These are phyloP conservation scores for Climacteris rufus DNA, from an alignment of 2,113 vertebrate genomes.

Conservation along the genomic window DNA sequence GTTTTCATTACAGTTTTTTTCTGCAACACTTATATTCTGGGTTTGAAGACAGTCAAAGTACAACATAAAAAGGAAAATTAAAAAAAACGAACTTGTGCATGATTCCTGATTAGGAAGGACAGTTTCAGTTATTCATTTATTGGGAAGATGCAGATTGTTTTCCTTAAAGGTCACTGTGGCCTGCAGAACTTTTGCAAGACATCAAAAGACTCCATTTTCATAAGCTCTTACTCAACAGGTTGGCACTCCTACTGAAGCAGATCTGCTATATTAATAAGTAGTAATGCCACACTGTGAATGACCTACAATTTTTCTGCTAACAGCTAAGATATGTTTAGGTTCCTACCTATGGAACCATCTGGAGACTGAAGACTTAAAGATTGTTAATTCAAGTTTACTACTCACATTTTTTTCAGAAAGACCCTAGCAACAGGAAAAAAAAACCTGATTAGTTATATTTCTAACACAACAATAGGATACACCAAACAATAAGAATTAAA, in stretches of 20 bases:
- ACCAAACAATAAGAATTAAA: not conserved
- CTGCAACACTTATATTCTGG: not conserved
- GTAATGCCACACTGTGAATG: not conserved
- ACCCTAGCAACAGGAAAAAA: not conserved
- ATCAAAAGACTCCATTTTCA: conserved; percentile 45
- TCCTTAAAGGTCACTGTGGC: not conserved
- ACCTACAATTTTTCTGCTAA: conserved; percentile 23
- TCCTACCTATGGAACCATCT: not conserved
- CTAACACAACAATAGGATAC: not conserved
- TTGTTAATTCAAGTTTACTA: not conserved
- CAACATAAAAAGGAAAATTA: not conserved
- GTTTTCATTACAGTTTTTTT: not conserved
- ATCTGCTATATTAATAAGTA: conserved; percentile 23
- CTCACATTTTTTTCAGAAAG: not conserved
- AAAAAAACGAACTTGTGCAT: not conserved
- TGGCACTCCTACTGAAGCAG: not conserved
- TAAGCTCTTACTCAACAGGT: conserved; percentile 54
- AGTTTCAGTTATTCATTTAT: not conserved
- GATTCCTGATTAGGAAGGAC: not conserved
- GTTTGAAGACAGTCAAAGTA: not conserved
- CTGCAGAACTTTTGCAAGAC: conserved; percentile 18
- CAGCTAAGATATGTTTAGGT: not conserved
- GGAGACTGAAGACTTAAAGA: not conserved
- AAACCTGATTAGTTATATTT: not conserved
- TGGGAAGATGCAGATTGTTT: not conserved